Base-by-base conservation (phyloP, 2,797 vertebrate genomes). In the Pseudochirops corinnae region DNA sequence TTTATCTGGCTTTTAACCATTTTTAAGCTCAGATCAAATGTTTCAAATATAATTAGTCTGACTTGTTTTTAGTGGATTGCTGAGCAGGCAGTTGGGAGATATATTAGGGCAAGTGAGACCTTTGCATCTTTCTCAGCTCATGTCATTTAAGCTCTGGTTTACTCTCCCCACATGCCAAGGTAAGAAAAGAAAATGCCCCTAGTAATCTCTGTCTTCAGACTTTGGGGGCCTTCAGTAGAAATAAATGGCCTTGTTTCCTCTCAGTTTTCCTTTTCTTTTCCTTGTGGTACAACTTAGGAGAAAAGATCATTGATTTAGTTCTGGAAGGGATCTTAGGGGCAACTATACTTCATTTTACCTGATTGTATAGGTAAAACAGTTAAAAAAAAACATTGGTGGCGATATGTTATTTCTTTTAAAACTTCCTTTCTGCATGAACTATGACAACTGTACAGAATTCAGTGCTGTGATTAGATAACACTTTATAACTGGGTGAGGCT, bases 401-500 rank as follows among this genome's bases (percentile, higher is more conserved):
- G 92, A 28, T 94, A 28, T 97, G 67, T 92, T 39, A 58, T 92
- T 93, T 74, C 67, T 39, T 74, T 74, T 39, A 21, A 74, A 74
- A 39, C n/a, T 74, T 74, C 67, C 16, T 39, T 74, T 39, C 67
- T 39, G 6, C 18, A 39, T 74, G n/a, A 94, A 91, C 92, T 94
- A 90, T 60, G 39, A 95, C 62, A 67, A 90, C 5, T 53, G 53
- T 10, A 67, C 24, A 93, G 55, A 24, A 1, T 93, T 93, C 92
- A 2, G 67, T 92, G 93, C 93, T 96, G 24, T 95, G n/a, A 91
- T 87, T 39, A 93, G 95, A 95, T 93, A 74, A 91, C 4, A 93
- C 87, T 55, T 95, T 92, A 87, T 11, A 92, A 24, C 18, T 92
- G 46, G 91, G 3, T 91, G 91, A 60, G 52, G 29, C n/a, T 92